A percentile compares a stretch with the other conserved stretches of the same genome.
Conservation (phyloP, 2,888 invertebrate genomes). For the Campopleginae sp. region DNA sequence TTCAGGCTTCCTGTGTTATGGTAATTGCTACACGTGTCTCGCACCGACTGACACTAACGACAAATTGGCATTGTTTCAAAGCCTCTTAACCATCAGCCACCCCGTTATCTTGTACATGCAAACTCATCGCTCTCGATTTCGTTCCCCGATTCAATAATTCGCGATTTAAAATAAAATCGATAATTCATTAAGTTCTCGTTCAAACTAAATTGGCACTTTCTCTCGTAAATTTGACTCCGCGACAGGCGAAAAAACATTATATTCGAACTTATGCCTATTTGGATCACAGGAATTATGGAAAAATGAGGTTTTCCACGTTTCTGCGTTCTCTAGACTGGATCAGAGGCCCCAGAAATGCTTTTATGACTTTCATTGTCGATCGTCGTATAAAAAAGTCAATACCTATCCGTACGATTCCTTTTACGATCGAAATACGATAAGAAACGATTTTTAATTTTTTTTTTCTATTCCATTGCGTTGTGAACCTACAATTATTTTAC, state of each 20-base stretch:
- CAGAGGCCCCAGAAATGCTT: background rate
- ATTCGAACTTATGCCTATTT: no score
- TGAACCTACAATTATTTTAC: background rate
- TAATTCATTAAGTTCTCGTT: no score
- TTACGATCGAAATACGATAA: no score
- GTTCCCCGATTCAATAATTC: background rate
- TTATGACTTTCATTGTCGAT: background rate
- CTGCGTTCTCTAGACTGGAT: no score
- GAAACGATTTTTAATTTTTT: no score
- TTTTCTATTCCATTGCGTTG: background rate
- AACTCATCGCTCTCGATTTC: constrained; percentile 26
- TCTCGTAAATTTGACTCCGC: no score
- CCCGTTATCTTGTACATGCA: constrained; percentile 13
- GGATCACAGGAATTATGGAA: no score
- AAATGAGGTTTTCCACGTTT: no score
- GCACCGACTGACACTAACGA: constrained; percentile 68
- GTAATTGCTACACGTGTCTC: constrained; percentile 79
- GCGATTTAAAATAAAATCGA: no score
- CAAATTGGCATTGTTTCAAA: constrained; percentile 79
- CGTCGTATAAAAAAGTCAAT: background rate
- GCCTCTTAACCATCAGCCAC: constrained; percentile 57
- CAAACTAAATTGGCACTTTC: no score
- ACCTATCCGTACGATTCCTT: background rate
- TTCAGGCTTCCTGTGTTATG: constrained; percentile 74
- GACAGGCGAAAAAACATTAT: no score